phyloP scores from a whole-genome alignment of 2,888 invertebrate species.

The Meandrusa payeni region DNA sequence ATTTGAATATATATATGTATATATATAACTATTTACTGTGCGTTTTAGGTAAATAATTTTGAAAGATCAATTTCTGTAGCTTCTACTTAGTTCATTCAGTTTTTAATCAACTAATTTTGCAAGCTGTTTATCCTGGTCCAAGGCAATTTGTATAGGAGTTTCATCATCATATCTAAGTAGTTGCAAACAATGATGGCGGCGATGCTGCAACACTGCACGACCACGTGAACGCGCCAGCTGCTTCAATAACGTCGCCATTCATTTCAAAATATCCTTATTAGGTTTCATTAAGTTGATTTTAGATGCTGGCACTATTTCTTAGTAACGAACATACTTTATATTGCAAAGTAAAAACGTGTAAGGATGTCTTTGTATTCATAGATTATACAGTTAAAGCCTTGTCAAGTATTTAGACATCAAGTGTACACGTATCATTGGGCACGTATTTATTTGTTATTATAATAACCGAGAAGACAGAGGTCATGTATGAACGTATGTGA shows the following conservation, averaged over 20 bases:
- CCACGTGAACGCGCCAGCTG: not conserved
- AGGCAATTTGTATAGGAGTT: conserved; percentile 12
- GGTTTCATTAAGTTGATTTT: not conserved
- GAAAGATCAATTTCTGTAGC: no score
- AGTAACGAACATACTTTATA: no score
- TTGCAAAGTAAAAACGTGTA: no score
- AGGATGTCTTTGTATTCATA: no score
- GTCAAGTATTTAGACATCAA: conserved; percentile 1
- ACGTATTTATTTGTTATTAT: conserved; percentile 5
- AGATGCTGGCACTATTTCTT: no score
- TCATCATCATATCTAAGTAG: conserved; percentile 17
- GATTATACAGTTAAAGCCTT: not conserved
- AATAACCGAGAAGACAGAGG: conserved; percentile 1
- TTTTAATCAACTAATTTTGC: conserved; percentile 8
- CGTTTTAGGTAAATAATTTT: no score
- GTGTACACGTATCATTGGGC: not conserved
- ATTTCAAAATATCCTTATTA: conserved; percentile 15
- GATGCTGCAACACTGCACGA: conserved; percentile 14
- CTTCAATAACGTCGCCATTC: conserved; percentile 10
- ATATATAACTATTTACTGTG: no score
- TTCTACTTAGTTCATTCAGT: not conserved
- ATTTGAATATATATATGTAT: no score
- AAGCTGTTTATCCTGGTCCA: conserved; percentile 15
- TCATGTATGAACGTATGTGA: conserved; percentile 2
- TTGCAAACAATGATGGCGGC: conserved; percentile 13